Base-by-base conservation (phyloP, 2,113 vertebrate genomes). In the Labeo catla region DNA sequence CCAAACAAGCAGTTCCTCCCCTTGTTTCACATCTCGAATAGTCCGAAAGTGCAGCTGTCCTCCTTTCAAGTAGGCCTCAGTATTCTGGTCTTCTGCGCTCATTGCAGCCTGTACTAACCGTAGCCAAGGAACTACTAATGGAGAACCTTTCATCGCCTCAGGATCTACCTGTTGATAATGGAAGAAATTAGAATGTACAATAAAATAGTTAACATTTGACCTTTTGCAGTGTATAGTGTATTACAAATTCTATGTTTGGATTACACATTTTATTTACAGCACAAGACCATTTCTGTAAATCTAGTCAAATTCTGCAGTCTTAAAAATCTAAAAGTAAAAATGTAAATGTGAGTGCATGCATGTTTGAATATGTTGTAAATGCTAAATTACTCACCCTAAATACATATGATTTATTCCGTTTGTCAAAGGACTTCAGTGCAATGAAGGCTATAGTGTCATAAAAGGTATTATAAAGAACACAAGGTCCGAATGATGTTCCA, bases 1-100 rank as follows among this genome's bases (percentile, higher is more conserved):
- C 96, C 97, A 97, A 78, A 98, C 96, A 61, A 97, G 93, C 63
- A 97, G 93, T 77, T 98, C 96, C 83, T 98, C 97, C 5, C 96
- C 96, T 90, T 93, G 92, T 10, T 36, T 90, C 72, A 97, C 95
- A 87, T 93, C 93, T 87, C 95, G 91, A 6, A 90, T 95, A 76
- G 95, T 93, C 19, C 95, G 93, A 88, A 97, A 97, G 87, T 96
- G 96, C 85, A 97, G 92, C 92, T 97, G 96, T 54, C 96, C 96
- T 76, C 94, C 96, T 90, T 96, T 97, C 49, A 97, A 94, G 83
- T 96, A 97, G 86, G 96, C 96, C 91, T 97, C 96, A 49, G 97
- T 95, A 91, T 97, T 97, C 91, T 97, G 96, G 84, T 97, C 96
- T 70, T 95, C 95, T 73, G 92, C 90, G 87, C 96, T 94, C 88